These are phyloP conservation scores for Sphinx pinastri DNA, from an alignment of 2,888 invertebrate species.

Conservation along the genomic window DNA sequence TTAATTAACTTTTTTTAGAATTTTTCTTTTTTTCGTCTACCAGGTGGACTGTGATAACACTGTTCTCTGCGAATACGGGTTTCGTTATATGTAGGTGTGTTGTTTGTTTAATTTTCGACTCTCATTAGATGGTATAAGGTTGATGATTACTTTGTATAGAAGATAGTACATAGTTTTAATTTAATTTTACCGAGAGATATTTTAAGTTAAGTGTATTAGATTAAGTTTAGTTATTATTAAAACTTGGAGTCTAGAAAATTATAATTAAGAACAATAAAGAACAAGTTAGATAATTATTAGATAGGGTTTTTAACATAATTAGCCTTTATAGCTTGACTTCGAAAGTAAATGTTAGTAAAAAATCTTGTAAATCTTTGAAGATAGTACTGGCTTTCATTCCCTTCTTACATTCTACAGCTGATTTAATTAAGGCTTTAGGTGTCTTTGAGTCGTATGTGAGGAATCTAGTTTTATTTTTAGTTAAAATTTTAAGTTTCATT, in stretches of 20 bases:
- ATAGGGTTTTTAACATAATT: neutral
- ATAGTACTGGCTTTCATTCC: neutral
- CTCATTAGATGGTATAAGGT: neutral
- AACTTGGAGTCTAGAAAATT: slow-evolving; percentile 7
- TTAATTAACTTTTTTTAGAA: slow-evolving; percentile 76
- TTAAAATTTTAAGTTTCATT: neutral
- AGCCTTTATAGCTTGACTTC: neutral
- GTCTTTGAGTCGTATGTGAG: slow-evolving; percentile 3
- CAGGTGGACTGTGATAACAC: slow-evolving; percentile 60
- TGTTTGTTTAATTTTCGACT: slow-evolving; percentile 29
- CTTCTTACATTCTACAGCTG: neutral
- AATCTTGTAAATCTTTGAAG: neutral
- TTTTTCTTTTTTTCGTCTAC: slow-evolving; percentile 56
- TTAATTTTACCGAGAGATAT: slow-evolving; percentile 22
- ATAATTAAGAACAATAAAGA: too few relatives aligned
- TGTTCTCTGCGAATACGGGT: slow-evolving; percentile 42
- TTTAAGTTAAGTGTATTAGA: slow-evolving; percentile 22
- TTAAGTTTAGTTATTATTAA: slow-evolving; percentile 24
- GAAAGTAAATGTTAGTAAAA: neutral
- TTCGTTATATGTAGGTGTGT: slow-evolving; percentile 37
- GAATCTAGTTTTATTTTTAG: neutral
- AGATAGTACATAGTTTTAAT: slow-evolving; percentile 25
- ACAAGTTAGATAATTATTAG: neutral
- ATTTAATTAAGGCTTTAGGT: slow-evolving; percentile 7
- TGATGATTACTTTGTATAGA: neutral